Percentiles rank a stretch among this genome's conserved stretches.
These are phyloP conservation scores for Agonum fuliginosum DNA, from an alignment of 2,888 invertebrate genomes.

Conservation along the genomic window DNA sequence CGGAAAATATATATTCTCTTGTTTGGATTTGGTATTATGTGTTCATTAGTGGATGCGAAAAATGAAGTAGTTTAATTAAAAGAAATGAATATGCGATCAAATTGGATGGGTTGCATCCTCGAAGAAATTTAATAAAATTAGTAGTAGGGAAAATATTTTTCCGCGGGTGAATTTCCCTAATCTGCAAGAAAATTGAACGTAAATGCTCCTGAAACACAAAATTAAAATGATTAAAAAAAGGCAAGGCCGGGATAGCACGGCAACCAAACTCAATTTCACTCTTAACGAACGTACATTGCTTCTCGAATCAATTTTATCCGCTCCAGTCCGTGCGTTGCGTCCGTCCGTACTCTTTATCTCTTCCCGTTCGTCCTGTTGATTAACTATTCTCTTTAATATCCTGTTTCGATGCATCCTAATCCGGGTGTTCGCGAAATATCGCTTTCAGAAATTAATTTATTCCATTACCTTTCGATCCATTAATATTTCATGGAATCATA, in stretches of 20 bases:
- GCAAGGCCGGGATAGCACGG: neutral
- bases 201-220: constrained; percentile 51
- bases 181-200: constrained; percentile 51
- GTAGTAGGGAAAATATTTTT: constrained; percentile 9
- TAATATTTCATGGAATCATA: constrained; percentile 75
- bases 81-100: constrained; percentile 9
- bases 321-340: constrained; percentile 42
- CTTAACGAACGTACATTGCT: constrained; percentile 55
- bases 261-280: constrained; percentile 53
- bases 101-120: constrained; percentile 11
- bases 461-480: constrained; percentile 76
- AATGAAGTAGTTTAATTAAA: constrained; percentile 26
- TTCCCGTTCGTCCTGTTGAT: constrained; percentile 66
- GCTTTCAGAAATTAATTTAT: constrained; percentile 76
- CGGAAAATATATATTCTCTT: too few relatives aligned
- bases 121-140: constrained; percentile 30
- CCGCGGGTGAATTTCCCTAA: constrained; percentile 37
- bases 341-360: constrained; percentile 44
- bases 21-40: neutral
- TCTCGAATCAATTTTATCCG: constrained; percentile 51
- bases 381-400: constrained; percentile 75
- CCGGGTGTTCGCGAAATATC: constrained; percentile 71
- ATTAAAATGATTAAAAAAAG: constrained; percentile 50
- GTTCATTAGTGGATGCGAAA: neutral
- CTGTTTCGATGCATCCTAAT: constrained; percentile 70